Percentiles rank a stretch among this genome's conserved stretches.
These are phyloP conservation scores for Gobio gobio DNA, from an alignment of 2,113 vertebrate species.

Conservation along the genomic window DNA sequence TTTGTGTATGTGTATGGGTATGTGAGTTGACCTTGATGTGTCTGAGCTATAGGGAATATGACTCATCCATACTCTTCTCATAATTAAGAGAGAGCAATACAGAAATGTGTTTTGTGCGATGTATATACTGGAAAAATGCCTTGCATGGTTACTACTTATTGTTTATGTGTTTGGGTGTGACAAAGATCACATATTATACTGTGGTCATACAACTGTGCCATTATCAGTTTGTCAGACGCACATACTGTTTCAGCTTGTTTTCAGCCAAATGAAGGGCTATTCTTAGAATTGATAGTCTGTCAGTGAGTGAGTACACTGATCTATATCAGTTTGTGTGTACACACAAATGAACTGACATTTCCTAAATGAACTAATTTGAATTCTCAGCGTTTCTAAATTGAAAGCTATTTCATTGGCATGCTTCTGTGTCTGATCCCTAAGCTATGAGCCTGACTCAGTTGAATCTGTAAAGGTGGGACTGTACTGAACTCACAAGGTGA, in stretches of 20 bases:
- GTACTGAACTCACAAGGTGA: not conserved
- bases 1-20: not conserved
- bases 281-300: not conserved
- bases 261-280: not conserved
- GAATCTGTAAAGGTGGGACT: not conserved
- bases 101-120: not conserved
- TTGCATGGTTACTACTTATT: not conserved
- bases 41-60: not conserved
- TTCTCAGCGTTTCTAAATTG: not conserved
- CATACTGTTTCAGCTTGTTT: not conserved
- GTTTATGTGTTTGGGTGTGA: not conserved
- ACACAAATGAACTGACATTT: slow-evolving; percentile 7
- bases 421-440: slow-evolving; percentile 16
- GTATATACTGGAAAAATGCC: not conserved
- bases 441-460: slow-evolving; percentile 1
- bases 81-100: not conserved
- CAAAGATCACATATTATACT: not conserved
- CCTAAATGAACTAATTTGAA: slow-evolving; percentile 9
- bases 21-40: not conserved
- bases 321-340: slow-evolving; percentile 22
- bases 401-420: slow-evolving; percentile 32
- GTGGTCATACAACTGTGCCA: not conserved
- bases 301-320: not conserved
- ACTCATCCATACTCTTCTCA: not conserved
- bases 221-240: not conserved